phyloP scores from a whole-genome alignment of 2,888 invertebrate genomes.

The Auanema freiburgensis region DNA sequence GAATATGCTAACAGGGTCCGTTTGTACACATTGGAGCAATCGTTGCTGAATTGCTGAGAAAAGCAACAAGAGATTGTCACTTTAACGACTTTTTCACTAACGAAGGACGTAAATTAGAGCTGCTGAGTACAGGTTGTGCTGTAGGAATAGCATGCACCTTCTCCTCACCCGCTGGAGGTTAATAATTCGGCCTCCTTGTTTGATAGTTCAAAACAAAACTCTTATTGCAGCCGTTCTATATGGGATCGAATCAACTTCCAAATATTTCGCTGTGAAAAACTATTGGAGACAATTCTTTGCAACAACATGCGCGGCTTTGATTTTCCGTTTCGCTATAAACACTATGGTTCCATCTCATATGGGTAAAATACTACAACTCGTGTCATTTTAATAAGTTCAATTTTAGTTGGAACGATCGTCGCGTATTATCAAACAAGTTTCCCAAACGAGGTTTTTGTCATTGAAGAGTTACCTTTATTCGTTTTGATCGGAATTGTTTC shows the following conservation, averaged over 20 bases:
- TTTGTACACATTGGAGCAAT: conserved; percentile 97
- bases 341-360: conserved; percentile 74
- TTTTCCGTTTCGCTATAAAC: conserved; percentile 92
- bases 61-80: conserved; percentile 75
- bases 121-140: conserved; percentile 94
- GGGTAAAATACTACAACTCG: conserved; percentile 12
- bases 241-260: conserved; percentile 97
- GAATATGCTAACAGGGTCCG: conserved; percentile 75
- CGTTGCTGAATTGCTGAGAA: conserved; percentile 87
- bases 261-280: conserved; percentile 94
- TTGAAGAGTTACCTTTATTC: conserved; percentile 90
- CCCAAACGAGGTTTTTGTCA: conserved; percentile 83
- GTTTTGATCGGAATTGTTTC: conserved; percentile 67
- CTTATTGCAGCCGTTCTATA: conserved; percentile 71
- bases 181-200: no score
- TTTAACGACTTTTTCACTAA: conserved; percentile 48
- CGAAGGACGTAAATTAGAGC: conserved; percentile 79
- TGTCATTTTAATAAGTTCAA: not conserved
- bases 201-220: no score
- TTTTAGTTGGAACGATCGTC: conserved; percentile 57
- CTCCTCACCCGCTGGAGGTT: conserved; percentile 72
- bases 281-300: conserved; percentile 78
- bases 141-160: conserved; percentile 92
- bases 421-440: conserved; percentile 77
- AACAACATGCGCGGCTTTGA: conserved; percentile 49